Evolutionary conservation across 2,888 invertebrate genomes (phyloP).

Genomic region (Petrolisthes manimaculis): DNA sequence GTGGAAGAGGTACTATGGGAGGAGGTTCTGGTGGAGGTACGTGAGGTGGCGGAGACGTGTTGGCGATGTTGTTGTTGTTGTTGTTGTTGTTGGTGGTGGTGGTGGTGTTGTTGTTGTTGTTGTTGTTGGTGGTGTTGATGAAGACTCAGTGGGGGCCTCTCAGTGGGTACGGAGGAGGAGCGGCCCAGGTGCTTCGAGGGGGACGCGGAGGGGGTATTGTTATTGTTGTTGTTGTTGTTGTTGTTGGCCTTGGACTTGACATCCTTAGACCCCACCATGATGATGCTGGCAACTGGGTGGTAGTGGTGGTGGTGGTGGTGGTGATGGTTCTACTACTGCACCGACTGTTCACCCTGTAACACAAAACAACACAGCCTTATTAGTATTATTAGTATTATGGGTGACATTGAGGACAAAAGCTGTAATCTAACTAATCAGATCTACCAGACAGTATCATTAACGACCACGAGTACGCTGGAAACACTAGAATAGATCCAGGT

Average conservation of each 20-base stretch:
- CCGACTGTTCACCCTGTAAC: conserved; percentile 41
- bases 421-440: neutral
- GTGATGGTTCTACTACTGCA: neutral
- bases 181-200: conserved; percentile 52
- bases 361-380: neutral
- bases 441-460: neutral
- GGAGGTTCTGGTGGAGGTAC: conserved; percentile 16
- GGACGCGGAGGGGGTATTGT: conserved; percentile 18
- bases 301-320: no score
- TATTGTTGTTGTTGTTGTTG: no score
- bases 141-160: conserved; percentile 38
- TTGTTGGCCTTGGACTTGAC: conserved; percentile 17
- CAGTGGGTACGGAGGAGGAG: conserved; percentile 52
- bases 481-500: no score
- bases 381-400: neutral
- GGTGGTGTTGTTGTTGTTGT: no score
- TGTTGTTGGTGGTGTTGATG: no score
- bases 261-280: conserved; percentile 48
- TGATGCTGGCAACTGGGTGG: conserved; percentile 20
- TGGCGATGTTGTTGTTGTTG: conserved; percentile 33
- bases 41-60: conserved; percentile 23
- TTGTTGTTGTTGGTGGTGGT: no score
- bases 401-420: neutral
- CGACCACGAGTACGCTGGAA: neutral
- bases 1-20: conserved; percentile 40